These are phyloP conservation scores for Okapia johnstoni DNA, from an alignment of 2,113 vertebrate species.

Conservation along the genomic window DNA sequence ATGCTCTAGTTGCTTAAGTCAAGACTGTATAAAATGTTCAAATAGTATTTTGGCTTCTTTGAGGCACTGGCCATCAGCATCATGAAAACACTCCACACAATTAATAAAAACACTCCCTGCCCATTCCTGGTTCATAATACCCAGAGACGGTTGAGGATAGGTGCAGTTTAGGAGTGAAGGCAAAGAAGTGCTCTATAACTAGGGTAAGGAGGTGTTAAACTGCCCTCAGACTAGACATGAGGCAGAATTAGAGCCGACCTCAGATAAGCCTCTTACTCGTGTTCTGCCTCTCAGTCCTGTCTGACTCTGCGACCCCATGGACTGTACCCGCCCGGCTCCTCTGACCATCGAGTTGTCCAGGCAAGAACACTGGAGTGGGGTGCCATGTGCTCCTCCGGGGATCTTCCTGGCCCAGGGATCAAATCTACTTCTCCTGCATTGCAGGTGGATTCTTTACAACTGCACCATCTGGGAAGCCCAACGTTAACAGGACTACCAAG, in stretches of 20 bases:
- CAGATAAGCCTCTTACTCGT: not conserved
- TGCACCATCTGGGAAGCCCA: not conserved
- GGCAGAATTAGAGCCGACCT: not conserved
- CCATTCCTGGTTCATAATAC: not conserved
- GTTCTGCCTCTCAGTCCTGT: not conserved
- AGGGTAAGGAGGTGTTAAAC: not conserved
- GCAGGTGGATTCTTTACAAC: not conserved
- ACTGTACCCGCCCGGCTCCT: not conserved
- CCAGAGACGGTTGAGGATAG: not conserved
- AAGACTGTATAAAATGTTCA: not conserved
- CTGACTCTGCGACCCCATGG: not conserved
- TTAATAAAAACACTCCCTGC: not conserved
- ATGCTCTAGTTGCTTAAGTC: not conserved
- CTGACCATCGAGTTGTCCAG: not conserved
- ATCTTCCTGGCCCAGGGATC: not conserved
- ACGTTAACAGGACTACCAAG: not conserved
- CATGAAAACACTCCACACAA: not conserved
- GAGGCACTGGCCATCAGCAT: not conserved
- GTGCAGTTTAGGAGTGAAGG: not conserved
- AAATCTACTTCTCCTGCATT: not conserved
- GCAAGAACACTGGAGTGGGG: not conserved
- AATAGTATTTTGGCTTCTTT: not conserved
- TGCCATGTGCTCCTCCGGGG: not conserved
- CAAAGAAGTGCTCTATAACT: not conserved
- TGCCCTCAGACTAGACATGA: not conserved